Evolutionary conservation across 2,888 invertebrate species (phyloP).

Genomic region (Watsonalla binaria): DNA sequence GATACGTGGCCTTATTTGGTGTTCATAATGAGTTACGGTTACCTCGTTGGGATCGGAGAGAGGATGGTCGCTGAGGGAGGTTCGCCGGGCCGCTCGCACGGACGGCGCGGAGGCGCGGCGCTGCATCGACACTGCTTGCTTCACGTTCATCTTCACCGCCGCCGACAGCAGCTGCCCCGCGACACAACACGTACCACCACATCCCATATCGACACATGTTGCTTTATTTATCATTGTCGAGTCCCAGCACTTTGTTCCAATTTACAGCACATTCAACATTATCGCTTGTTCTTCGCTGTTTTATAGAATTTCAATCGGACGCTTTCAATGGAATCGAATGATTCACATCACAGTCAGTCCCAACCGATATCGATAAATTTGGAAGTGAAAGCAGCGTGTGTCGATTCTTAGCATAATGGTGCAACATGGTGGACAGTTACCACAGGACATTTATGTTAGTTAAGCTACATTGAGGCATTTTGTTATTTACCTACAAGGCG

Average conservation of each 20-base stretch:
- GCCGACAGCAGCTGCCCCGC: conserved; percentile 84
- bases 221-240: conserved; percentile 5
- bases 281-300: neutral
- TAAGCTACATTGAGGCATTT: conserved; percentile 20
- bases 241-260: neutral
- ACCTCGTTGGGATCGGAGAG: conserved; percentile 64
- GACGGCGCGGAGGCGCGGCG: conserved; percentile 70
- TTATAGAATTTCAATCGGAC: neutral
- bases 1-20: neutral
- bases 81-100: conserved; percentile 52
- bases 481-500: neutral
- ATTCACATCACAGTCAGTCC: neutral
- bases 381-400: conserved; percentile 28
- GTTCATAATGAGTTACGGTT: conserved; percentile 19
- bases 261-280: neutral
- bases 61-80: conserved; percentile 65
- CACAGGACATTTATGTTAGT: conserved; percentile 46
- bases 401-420: conserved; percentile 30
- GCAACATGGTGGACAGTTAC: conserved; percentile 32
- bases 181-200: conserved; percentile 32
- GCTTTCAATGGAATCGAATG: too few relatives aligned
- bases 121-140: conserved; percentile 65
- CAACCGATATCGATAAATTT: conserved; percentile 1
- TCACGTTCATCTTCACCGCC: conserved; percentile 87
- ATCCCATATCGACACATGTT: conserved; percentile 16